Conservation (phyloP, 2,797 vertebrate species). For the Rhinophrynus dorsalis region DNA sequence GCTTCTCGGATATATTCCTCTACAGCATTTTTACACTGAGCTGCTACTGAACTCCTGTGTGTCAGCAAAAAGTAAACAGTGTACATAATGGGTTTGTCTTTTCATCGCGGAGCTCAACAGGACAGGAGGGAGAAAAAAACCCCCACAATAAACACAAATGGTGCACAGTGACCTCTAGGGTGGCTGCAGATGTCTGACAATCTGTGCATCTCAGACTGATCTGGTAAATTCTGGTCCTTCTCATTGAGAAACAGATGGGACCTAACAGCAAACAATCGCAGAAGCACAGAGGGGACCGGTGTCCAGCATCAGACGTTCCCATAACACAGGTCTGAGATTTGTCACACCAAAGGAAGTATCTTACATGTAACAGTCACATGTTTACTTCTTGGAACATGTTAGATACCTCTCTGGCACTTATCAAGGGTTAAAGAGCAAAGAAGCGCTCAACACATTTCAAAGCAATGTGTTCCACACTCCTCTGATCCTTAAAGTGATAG, state of each 20-base stretch:
- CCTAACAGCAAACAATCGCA: neutral
- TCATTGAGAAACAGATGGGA: conserved; percentile 29
- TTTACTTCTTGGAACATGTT: too few species aligned
- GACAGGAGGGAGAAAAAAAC: neutral
- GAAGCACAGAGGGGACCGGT: neutral
- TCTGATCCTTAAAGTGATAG: too few species aligned
- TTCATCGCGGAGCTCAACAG: conserved; percentile 10
- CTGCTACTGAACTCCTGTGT: conserved; percentile 18
- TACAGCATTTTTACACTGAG: too few species aligned
- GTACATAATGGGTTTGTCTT: conserved; percentile 30
- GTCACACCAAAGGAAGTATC: too few species aligned
- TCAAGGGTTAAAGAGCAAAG: too few species aligned
- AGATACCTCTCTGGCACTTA: too few species aligned
- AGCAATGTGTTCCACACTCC: too few species aligned
- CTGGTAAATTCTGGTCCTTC: conserved; percentile 37
- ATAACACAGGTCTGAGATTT: neutral
- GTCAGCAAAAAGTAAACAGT: conserved; percentile 14
- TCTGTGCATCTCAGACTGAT: conserved; percentile 3
- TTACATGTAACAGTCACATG: too few species aligned
- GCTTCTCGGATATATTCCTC: too few species aligned
- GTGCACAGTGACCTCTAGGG: conserved; percentile 15
- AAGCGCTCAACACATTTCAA: too few species aligned
- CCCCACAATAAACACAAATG: too few species aligned
- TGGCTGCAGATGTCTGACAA: conserved; percentile 40
- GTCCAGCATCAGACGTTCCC: neutral